A percentile compares a stretch with the other conserved stretches of the same genome.
Evolutionary conservation across 2,113 vertebrate genomes (phyloP).

Genomic region (Pseudolaguvia tuberculata): DNA sequence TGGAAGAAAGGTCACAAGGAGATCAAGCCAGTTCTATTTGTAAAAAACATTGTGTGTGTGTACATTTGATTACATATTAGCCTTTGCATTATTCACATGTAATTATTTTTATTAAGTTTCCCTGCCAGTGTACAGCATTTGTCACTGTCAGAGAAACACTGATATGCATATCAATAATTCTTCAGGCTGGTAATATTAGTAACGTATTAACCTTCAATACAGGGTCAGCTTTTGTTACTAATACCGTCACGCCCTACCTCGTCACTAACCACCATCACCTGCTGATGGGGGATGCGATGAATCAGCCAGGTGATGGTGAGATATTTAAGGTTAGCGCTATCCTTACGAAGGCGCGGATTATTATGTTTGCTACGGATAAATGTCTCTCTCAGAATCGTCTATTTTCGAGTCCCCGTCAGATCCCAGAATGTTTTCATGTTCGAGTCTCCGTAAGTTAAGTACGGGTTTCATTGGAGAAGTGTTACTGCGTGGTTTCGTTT

Average conservation of each 20-base stretch:
- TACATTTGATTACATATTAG: constrained; percentile 18
- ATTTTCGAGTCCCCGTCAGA: no score
- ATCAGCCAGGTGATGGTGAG: background rate
- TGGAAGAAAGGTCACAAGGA: constrained; percentile 19
- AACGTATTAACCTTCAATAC: background rate
- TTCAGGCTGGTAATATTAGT: background rate
- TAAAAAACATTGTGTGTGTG: background rate
- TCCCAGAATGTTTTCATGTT: no score
- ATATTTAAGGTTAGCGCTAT: background rate
- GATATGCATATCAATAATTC: constrained; percentile 10
- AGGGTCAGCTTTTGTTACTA: background rate
- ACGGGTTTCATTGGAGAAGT: no score
- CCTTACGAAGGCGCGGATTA: no score
- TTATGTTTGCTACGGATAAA: background rate
- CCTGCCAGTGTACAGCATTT: constrained; percentile 8
- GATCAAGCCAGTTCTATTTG: constrained; percentile 18
- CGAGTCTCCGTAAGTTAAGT: no score
- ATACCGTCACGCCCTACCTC: background rate
- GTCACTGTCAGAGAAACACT: constrained; percentile 18
- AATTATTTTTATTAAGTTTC: constrained; percentile 14
- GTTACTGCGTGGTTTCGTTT: no score
- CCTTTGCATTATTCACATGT: constrained; percentile 2
- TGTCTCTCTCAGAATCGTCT: no score
- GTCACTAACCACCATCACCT: no score
- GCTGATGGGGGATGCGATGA: no score